Conservation (phyloP, 2,888 invertebrate species). For the Pharmacophagus antenor region DNA sequence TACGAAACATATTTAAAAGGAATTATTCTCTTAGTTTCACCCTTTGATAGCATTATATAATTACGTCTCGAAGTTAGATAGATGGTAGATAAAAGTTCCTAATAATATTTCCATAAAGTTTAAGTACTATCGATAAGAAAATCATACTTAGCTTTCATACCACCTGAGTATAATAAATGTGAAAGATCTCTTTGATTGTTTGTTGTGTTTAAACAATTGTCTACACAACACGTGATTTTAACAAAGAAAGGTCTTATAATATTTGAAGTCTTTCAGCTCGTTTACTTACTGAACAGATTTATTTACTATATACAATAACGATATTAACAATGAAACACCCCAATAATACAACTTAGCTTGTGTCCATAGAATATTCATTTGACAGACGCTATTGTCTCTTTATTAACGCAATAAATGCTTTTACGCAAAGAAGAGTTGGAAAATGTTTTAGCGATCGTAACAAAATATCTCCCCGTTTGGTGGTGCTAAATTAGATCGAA, state of each 20-base stretch:
- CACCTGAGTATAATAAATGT: background rate
- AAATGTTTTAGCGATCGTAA: constrained; percentile 35
- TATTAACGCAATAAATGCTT: constrained; percentile 36
- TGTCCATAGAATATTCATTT: constrained; percentile 24
- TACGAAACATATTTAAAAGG: too few species aligned
- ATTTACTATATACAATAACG: constrained; percentile 6
- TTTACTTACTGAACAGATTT: background rate
- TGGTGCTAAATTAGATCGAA: constrained; percentile 19
- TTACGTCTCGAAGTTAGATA: too few species aligned
- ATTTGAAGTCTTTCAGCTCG: background rate
- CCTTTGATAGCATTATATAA: too few species aligned
- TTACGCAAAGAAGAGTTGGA: constrained; percentile 30
- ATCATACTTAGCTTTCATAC: background rate
- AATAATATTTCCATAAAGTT: too few species aligned
- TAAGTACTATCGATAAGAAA: too few species aligned
- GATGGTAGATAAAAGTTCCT: too few species aligned
- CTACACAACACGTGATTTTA: background rate
- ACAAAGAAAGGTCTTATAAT: background rate
- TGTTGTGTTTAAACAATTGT: background rate
- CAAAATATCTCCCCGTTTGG: constrained; percentile 34
- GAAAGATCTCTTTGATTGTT: background rate
- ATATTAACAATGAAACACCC: constrained; percentile 19
- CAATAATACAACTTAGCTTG: constrained; percentile 19
- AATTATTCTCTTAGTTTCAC: too few species aligned
- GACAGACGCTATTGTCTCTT: constrained; percentile 26